Base-by-base conservation (phyloP, 2,797 vertebrate genomes). In the Thunnus albacares region DNA sequence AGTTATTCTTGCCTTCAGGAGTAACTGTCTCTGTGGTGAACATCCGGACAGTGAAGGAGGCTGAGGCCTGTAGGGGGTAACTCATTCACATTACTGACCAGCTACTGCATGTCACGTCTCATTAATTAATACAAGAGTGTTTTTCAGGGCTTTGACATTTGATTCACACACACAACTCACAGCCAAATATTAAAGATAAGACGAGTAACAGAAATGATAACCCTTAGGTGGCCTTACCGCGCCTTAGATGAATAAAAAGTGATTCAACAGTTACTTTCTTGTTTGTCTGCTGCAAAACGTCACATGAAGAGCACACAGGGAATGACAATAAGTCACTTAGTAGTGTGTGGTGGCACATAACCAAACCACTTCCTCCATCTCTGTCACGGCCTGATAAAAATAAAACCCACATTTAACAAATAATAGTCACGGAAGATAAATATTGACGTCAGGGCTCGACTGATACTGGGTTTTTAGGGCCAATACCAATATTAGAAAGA, bases 301-400 rank as follows among this genome's bases (percentile, higher is more conserved):
- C 51, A 65, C 20, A 41, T 28, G 60, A 51, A 84, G 59, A 66
- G 52, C 60, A 85, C 62, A 90, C 69, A 49, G n/a, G 9, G 26
- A 45, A 45, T 24, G 24, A 64, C 53, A 81, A 72, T 71, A 76
- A 82, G 64, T 80, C 63, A 77, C 76, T 59, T 58, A 65, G 63
- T 77, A 65, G 43, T 53, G 52, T 55, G 63, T 71, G 17, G 38
- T 38, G 38, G 24, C 67, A 14, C 61, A 26, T 68, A 57, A 82
- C 41, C 45, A 56, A 67, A 79, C 74, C 67, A 75, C 79, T 80
- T 83, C 80, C 57, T 61, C 65, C 22, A 26, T 10, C 51, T 62
- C 4, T 14, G 24, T 71, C 49, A 62, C 9, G 5, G 45, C 66
- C 55, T 68, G 71, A 84, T 67, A 59, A 80, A 80, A 84, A 82